Conservation (phyloP, 2,113 vertebrate species). For the Mandrillus leucophaeus region DNA sequence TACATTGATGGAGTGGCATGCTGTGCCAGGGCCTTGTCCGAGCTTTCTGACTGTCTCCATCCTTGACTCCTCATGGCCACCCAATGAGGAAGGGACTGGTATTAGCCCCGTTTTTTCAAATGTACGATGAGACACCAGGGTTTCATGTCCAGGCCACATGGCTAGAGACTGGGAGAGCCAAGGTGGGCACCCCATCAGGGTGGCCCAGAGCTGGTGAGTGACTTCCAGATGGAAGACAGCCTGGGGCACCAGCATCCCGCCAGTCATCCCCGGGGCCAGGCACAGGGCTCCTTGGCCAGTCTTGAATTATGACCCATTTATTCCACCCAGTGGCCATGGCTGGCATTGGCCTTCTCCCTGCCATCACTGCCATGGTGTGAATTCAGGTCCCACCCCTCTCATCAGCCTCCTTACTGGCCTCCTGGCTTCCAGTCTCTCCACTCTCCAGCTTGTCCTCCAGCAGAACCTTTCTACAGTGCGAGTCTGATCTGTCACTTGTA, state of each 20-base stretch:
- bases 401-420: neutral
- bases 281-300: neutral
- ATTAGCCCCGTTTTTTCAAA: neutral
- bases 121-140: neutral
- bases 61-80: neutral
- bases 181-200: neutral
- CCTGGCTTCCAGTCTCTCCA: neutral
- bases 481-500: neutral
- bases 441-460: neutral
- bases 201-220: neutral
- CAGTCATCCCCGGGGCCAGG: neutral
- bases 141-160: neutral
- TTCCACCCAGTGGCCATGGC: slow-evolving; percentile 49
- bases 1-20: rapidly evolving
- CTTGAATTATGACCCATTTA: neutral
- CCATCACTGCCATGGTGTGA: neutral
- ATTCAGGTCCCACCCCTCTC: neutral
- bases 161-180: neutral
- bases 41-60: neutral
- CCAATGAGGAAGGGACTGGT: neutral
- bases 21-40: neutral
- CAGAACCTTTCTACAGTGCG: neutral
- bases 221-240: slow-evolving; percentile 37
- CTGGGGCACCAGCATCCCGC: neutral
- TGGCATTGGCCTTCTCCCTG: neutral